A percentile compares a stretch with the other conserved stretches of the same genome.
These are phyloP conservation scores for Alosa sapidissima DNA, from an alignment of 2,797 vertebrate species.

Conservation along the genomic window DNA sequence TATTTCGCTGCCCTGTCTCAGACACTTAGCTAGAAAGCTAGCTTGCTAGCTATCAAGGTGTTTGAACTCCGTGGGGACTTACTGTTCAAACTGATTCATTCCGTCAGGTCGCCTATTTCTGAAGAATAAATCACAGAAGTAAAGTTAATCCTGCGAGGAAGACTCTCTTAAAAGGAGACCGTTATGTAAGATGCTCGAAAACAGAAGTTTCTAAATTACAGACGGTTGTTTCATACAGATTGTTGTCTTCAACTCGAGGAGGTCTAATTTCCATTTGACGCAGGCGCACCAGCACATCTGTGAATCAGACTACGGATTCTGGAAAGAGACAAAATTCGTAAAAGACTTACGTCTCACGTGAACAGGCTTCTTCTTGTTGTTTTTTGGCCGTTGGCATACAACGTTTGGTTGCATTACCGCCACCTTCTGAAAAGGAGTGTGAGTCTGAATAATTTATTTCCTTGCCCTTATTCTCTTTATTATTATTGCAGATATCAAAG, in stretches of 20 bases:
- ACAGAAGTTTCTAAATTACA: not conserved
- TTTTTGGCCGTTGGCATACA: no score
- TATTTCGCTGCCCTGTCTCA: not conserved
- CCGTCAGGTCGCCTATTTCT: not conserved
- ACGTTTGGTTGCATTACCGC: no score
- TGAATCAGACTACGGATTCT: not conserved
- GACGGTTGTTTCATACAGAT: slow-evolving; percentile 1
- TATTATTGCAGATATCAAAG: no score
- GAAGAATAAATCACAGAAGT: not conserved
- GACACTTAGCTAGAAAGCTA: not conserved
- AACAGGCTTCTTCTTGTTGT: no score
- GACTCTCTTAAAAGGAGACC: not conserved
- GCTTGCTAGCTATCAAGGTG: not conserved
- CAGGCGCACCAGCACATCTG: not conserved
- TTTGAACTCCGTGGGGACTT: slow-evolving; percentile 25
- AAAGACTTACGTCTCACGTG: no score
- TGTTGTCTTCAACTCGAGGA: not conserved
- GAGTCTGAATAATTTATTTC: no score
- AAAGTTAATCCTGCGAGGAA: not conserved
- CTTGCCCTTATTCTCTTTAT: no score
- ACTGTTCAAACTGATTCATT: slow-evolving; percentile 53
- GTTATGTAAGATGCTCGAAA: not conserved
- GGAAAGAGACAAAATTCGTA: not conserved
- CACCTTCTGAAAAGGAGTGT: no score
- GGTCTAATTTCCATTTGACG: not conserved